Evolutionary conservation across 2,888 invertebrate species (phyloP).

Genomic region (Megastigmus dorsalis): DNA sequence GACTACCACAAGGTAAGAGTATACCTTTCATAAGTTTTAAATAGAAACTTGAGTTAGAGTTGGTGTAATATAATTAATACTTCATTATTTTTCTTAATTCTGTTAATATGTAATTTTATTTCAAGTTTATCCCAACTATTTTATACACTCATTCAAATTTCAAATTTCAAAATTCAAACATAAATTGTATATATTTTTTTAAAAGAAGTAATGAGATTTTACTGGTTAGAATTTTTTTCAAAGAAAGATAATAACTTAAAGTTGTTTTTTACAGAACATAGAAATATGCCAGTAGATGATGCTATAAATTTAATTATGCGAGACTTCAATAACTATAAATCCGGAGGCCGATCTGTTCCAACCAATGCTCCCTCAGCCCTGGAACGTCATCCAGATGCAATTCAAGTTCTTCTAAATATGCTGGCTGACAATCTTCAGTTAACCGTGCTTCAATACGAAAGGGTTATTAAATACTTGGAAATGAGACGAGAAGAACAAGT

Average conservation of each 20-base stretch:
- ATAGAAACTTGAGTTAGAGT: too few relatives aligned
- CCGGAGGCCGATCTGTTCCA: conserved; percentile 77
- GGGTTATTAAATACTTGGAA: conserved; percentile 83
- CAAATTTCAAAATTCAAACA: too few relatives aligned
- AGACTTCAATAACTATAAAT: conserved; percentile 81
- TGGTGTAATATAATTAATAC: too few relatives aligned
- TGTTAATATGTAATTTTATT: conserved; percentile 31
- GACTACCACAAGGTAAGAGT: conserved; percentile 91
- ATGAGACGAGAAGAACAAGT: conserved; percentile 85
- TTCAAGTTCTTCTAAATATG: conserved; percentile 79
- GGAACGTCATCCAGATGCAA: conserved; percentile 73
- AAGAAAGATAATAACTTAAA: too few relatives aligned
- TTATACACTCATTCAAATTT: background rate
- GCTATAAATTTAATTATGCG: conserved; percentile 86
- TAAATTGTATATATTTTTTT: too few relatives aligned
- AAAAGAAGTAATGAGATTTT: too few relatives aligned
- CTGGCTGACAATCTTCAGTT: conserved; percentile 88
- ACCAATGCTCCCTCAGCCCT: conserved; percentile 75
- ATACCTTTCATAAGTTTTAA: too few relatives aligned
- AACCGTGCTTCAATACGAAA: conserved; percentile 86
- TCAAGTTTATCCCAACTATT: background rate
- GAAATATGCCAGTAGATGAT: conserved; percentile 96
- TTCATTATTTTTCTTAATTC: too few relatives aligned
- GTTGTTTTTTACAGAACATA: conserved; percentile 82
- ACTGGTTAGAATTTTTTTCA: too few relatives aligned